Evolutionary conservation across 2,797 vertebrate genomes (phyloP).

Genomic region (Dendrocincla fuliginosa): DNA sequence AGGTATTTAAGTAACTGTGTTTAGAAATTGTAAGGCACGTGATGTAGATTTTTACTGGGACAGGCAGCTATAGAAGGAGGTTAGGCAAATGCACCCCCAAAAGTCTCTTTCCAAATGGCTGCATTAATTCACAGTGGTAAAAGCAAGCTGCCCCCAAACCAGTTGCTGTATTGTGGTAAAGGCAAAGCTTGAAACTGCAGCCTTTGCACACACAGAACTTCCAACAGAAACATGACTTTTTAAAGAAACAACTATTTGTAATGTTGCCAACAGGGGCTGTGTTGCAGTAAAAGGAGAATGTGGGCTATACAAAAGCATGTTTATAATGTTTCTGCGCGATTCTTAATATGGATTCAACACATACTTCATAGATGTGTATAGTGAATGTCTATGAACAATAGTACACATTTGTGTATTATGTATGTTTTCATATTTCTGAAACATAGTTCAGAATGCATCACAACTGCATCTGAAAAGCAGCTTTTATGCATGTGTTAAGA

Average conservation of each 20-base stretch:
- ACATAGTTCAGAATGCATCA: background rate
- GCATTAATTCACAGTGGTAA: background rate
- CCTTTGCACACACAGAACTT: background rate
- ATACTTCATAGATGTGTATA: background rate
- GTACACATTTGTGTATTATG: background rate
- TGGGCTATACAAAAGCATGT: background rate
- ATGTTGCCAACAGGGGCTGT: background rate
- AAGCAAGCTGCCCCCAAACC: background rate
- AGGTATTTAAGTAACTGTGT: background rate
- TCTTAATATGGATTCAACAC: background rate
- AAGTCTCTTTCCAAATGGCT: background rate
- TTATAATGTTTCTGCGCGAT: background rate
- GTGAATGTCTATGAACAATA: background rate
- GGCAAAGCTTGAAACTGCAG: background rate
- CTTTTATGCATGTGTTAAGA: background rate
- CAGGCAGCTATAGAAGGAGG: background rate
- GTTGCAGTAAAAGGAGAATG: background rate
- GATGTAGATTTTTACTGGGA: background rate
- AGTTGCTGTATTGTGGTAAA: background rate
- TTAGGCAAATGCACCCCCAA: background rate
- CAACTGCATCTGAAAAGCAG: background rate
- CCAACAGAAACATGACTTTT: background rate
- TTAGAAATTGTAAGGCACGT: background rate
- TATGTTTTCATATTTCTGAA: background rate
- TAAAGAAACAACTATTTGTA: background rate